Evolutionary conservation across 53 echinoderm and acorn worm species (phyloP).

Genomic region (Luidia sarsii): DNA sequence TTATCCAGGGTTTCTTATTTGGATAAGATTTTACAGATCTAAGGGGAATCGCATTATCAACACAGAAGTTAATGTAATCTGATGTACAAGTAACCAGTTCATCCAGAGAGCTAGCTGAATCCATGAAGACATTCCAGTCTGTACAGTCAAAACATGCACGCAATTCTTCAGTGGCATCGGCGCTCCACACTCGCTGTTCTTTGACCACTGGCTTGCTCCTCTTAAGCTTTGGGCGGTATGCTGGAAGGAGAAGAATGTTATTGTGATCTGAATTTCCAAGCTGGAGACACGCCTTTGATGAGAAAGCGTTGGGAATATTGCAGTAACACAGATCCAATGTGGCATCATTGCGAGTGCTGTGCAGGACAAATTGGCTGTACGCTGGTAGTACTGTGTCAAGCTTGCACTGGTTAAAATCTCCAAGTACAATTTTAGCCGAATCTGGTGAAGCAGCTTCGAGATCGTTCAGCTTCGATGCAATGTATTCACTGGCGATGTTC

Average conservation of each 20-base stretch:
- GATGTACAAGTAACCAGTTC: background rate
- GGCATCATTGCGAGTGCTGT: conserved; percentile 38
- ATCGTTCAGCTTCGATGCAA: conserved; percentile 31
- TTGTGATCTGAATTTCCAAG: too few relatives aligned
- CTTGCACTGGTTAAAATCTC: conserved; percentile 58
- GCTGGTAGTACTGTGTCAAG: conserved; percentile 16
- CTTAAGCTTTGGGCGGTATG: conserved; percentile 41
- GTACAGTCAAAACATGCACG: conserved; percentile 24
- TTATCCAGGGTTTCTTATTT: conserved; percentile 47
- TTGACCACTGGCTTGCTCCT: conserved; percentile 2
- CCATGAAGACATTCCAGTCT: conserved; percentile 35
- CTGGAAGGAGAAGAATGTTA: conserved; percentile 51
- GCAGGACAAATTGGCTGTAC: conserved; percentile 47
- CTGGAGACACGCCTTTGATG: too few relatives aligned
- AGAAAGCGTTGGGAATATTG: conserved; percentile 36
- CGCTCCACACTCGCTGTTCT: background rate
- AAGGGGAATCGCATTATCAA: background rate
- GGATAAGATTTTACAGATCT: conserved; percentile 16
- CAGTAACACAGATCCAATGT: conserved; percentile 58
- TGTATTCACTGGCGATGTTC: conserved; percentile 34
- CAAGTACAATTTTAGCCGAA: conserved; percentile 50
- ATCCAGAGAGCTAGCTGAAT: background rate
- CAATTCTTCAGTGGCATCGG: conserved; percentile 4
- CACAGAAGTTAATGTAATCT: conserved; percentile 52
- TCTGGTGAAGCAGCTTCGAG: conserved; percentile 33